A percentile compares a stretch with the other conserved stretches of the same genome.
Evolutionary conservation across 2,888 invertebrate genomes (phyloP).

Genomic region (Nebria brevicollis): DNA sequence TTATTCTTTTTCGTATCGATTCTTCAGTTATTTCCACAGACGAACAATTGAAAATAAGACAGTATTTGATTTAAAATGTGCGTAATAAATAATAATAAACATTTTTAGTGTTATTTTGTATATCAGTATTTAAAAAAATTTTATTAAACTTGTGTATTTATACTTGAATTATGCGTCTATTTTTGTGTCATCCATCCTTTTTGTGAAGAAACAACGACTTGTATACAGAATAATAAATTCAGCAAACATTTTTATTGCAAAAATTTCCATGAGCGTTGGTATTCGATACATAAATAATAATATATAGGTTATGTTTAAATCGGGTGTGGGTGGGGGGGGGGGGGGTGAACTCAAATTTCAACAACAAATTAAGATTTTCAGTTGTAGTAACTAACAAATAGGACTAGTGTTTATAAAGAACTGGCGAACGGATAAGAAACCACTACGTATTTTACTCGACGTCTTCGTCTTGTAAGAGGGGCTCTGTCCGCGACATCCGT

Average conservation of each 20-base stretch:
- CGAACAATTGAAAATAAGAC: slow-evolving; percentile 32
- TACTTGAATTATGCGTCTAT: slow-evolving; percentile 28
- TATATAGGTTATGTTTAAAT: background rate
- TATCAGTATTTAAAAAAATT: slow-evolving; percentile 46
- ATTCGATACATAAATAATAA: slow-evolving; percentile 13
- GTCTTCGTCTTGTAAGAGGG: slow-evolving; percentile 38
- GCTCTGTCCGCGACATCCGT: slow-evolving; percentile 51
- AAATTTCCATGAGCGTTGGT: slow-evolving; percentile 33
- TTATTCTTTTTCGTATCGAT: slow-evolving; percentile 30
- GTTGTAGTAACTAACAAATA: slow-evolving; percentile 37
- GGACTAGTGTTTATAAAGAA: slow-evolving; percentile 34
- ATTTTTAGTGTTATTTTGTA: slow-evolving; percentile 44
- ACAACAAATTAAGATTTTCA: background rate
- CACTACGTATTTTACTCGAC: slow-evolving; percentile 29
- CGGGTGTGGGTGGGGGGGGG: background rate
- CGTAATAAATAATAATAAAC: background rate
- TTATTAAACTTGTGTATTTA: slow-evolving; percentile 47
- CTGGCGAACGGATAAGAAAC: background rate
- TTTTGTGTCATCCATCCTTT: background rate
- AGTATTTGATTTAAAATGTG: slow-evolving; percentile 29
- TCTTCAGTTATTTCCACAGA: slow-evolving; percentile 12
- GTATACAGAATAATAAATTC: slow-evolving; percentile 20
- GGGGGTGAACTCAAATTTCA: slow-evolving; percentile 1
- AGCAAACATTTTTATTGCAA: slow-evolving; percentile 46
- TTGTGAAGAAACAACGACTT: background rate